A percentile compares a stretch with the other conserved stretches of the same genome.
These are phyloP conservation scores for Scartelaos histophorus DNA, from an alignment of 2,113 vertebrate species.

Conservation along the genomic window DNA sequence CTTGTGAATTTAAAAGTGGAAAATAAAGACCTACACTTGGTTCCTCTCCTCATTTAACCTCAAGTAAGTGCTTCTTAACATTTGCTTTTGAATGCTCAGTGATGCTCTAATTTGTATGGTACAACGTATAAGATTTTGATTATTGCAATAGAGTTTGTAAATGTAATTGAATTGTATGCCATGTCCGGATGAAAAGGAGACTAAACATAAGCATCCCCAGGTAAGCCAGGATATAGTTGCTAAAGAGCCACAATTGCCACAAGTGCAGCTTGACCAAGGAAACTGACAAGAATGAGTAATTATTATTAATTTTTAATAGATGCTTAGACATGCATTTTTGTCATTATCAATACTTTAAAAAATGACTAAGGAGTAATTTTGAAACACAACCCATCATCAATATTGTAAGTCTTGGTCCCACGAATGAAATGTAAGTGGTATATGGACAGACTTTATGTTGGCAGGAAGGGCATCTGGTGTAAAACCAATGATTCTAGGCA, in stretches of 20 bases:
- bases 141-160: neutral
- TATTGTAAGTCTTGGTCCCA: too few relatives aligned
- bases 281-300: neutral
- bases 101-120: neutral
- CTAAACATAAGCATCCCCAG: neutral
- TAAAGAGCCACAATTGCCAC: too few relatives aligned
- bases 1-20: slow-evolving; percentile 50
- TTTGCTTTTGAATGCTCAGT: slow-evolving; percentile 11
- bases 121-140: neutral
- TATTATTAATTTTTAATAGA: neutral
- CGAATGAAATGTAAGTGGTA: neutral
- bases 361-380: too few relatives aligned
- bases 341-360: too few relatives aligned
- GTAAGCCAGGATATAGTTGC: neutral
- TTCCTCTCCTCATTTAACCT: slow-evolving; percentile 26
- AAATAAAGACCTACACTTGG: slow-evolving; percentile 26
- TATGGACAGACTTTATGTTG: too few relatives aligned
- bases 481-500: neutral
- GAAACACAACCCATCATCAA: too few relatives aligned
- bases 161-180: neutral
- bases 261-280: neutral
- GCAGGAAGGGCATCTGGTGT: slow-evolving; percentile 2
- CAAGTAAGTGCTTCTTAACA: slow-evolving; percentile 56
- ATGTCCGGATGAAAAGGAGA: neutral
- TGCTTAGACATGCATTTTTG: too few relatives aligned